Evolutionary conservation across 2,113 vertebrate genomes (phyloP), one percentile per base, ranked within the genome.

Genomic region (Brachirus orientalis): DNA sequence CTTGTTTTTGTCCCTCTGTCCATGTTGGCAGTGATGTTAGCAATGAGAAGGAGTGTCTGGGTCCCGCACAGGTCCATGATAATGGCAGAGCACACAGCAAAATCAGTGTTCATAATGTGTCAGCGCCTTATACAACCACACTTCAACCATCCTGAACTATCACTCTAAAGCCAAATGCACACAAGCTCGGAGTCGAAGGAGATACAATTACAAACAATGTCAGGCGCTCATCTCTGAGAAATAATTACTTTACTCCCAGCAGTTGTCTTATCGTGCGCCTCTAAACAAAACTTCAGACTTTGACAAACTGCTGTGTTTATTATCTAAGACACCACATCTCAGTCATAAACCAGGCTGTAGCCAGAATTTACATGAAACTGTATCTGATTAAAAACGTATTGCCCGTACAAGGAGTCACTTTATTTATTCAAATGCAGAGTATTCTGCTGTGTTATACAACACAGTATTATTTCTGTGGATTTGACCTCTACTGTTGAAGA

Each of bases 161-260:
- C 28, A 6, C 28, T 28, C 53, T n/a, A 62, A 54, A 52, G 35
- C 61, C 64, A 6, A 6, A 6, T 2, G 11, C 20, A 72, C 18
- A 9, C 37, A 46, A 6, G 2, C 38, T 6, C 7, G 38, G 11
- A 20, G 22, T 72, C 75, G 58, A 69, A 22, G 41, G 55, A 73
- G 57, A 65, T 60, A 73, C 46, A 81, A 79, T 77, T 83, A 79
- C 50, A 36, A 36, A 7, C 59, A 48, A 47, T 59, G 55, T 85
- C 66, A 78, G 41, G 54, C 63, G 51, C 66, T 77, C 72, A 71
- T 79, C 48, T 52, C 54, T 63, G 55, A 64, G 41, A 79, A 60
- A 65, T 72, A 81, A 86, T 84, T 79, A 85, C 71, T 77, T 70
- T 55, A 52, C 60, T 71, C 56, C 3, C 59, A 22, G 33, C 63